These are phyloP conservation scores for Typhlomys cinereus DNA, from an alignment of 2,113 vertebrate species.

Conservation along the genomic window DNA sequence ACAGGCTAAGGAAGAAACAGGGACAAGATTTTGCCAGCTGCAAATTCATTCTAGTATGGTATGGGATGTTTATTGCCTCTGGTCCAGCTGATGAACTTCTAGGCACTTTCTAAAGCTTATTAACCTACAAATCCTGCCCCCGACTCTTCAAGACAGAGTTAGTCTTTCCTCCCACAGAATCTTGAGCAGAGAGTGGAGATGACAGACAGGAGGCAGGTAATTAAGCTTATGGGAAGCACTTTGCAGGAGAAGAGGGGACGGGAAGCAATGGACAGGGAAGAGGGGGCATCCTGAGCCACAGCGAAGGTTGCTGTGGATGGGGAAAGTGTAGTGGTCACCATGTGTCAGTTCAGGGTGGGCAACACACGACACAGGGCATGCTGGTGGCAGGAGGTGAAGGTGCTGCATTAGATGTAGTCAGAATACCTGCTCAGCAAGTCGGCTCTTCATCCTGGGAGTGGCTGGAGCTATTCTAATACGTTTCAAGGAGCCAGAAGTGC, in stretches of 20 bases:
- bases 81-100: not conserved
- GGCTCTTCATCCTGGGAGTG: not conserved
- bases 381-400: not conserved
- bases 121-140: not conserved
- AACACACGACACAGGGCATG: too few species aligned
- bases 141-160: not conserved
- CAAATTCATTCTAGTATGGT: not conserved
- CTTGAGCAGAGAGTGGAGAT: slow-evolving; percentile 6
- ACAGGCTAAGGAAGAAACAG: not conserved
- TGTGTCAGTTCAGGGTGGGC: too few species aligned
- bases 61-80: not conserved
- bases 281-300: not conserved
- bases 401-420: not conserved
- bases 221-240: not conserved
- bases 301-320: not conserved
- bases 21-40: not conserved
- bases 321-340: not conserved
- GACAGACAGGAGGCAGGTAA: not conserved
- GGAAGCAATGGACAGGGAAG: slow-evolving; percentile 14
- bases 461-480: not conserved
- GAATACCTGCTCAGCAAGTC: not conserved
- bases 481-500: not conserved
- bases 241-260: not conserved
- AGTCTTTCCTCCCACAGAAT: not conserved
- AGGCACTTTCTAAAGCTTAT: not conserved